Base-by-base conservation (phyloP, 1,140 invertebrate species). In the Aethina tumida region DNA sequence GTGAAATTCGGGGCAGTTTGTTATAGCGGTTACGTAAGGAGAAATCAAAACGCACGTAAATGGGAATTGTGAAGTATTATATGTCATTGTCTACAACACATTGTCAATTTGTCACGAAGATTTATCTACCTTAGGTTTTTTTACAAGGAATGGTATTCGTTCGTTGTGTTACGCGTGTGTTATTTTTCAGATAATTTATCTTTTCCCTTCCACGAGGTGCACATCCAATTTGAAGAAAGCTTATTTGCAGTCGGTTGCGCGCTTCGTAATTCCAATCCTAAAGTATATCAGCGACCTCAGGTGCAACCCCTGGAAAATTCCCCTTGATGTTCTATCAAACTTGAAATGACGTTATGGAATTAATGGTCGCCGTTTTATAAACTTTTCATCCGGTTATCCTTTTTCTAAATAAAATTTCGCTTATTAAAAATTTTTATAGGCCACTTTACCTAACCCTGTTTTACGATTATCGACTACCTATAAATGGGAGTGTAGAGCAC, bases 41-140 rank as follows among this genome's bases (percentile, higher is more conserved):
- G n/a, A 10, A n/a, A 13, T 4, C n/a, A 26, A 5, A n/a, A 10
- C 2, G 24, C 4, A 13, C 2, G 24, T 2, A 2, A n/a, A 26
- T 30, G 15, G 16, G 16, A 30, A 30, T 30, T 9, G 9, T 15
- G 4, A 12, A 9, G 15, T 16, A n/a, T 35, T 41, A 41, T 43
- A 47, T 25, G 31, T 47, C 37, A 30, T 38, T 40, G 45, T 43
- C 45, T 43, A 20, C 35, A 43, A 33, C 45, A 47, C 37, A 45
- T 48, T 48, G 46, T 48, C 46, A 48, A 48, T 48, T 48, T 48
- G 46, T 48, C 46, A 48, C 35, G 22, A 45, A 45, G 46, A 47
- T 47, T 47, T 47, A 47, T 47, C 20, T 36, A 22, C 19, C 36
- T 34, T 42, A 45, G 25, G 24, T 9, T 15, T 39, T 35, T n/a